These are phyloP conservation scores for Ovibos moschatus DNA, from an alignment of 2,113 vertebrate species.

Conservation along the genomic window DNA sequence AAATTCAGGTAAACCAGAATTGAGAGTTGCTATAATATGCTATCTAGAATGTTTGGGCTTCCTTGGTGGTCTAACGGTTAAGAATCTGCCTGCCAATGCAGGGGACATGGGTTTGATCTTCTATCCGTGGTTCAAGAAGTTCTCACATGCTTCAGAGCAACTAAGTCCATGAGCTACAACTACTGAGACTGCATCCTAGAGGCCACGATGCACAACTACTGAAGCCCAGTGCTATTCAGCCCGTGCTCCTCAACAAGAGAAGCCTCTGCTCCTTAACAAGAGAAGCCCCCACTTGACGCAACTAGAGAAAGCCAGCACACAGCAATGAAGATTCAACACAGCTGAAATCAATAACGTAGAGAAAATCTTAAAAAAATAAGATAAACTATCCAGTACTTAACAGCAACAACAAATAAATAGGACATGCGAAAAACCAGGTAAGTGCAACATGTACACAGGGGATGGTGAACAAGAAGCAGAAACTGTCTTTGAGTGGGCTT, in stretches of 20 bases:
- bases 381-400: not conserved
- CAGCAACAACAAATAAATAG: not conserved
- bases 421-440: not conserved
- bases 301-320: not conserved
- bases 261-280: not conserved
- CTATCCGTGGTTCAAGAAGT: not conserved
- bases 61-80: not conserved
- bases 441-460: not conserved
- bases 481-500: not conserved
- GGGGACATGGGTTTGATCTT: not conserved
- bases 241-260: not conserved
- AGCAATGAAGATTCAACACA: not conserved
- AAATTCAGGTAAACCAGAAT: not conserved
- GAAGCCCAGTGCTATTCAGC: not conserved
- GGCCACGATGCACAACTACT: accelerated
- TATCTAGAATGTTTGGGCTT: not conserved
- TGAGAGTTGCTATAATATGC: not conserved
- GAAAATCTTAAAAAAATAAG: not conserved
- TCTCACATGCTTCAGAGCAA: not conserved
- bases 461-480: not conserved
- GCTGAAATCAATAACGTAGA: not conserved
- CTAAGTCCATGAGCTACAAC: not conserved
- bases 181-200: not conserved
- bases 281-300: not conserved
- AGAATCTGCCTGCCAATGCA: not conserved